Evolutionary conservation across 2,113 vertebrate species (phyloP), one percentile per base, ranked within the genome.

Genomic region (Percopsis transmontana): DNA sequence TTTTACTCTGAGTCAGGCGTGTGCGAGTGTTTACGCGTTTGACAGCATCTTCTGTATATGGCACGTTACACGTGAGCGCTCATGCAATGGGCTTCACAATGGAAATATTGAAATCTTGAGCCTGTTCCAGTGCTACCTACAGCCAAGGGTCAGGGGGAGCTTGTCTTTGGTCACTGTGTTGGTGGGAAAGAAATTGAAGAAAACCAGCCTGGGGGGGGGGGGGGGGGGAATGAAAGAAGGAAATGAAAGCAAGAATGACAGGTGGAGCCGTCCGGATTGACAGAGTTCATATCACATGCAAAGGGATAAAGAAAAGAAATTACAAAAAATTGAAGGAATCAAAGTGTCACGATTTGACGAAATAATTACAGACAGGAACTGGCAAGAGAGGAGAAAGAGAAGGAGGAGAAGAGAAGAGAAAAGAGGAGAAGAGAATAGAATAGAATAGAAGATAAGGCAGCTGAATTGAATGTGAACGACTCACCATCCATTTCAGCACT

Each of bases 401-500:
- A 70, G 48, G 57, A 59, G 53, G 62, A 68, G 48, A 69, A 27
- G n/a, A 16, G 76, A 84, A 74, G 63, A 81, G 62, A 51, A 20
- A n/a, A 51, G 48, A 51, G 39, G 48, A 33, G 76, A 79, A 74
- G 69, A 79, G 78, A 74, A 72, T 63, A 82, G 76, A 80, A 67
- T 56, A 70, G 77, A 33, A 33, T 33, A 33, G 27, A 33, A 7
- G n/a, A n/a, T n/a, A 1, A 51, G 39, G 48, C 14, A 9, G 77
- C 70, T 81, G 59, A 73, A 85, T 76, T 79, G 80, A 84, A 88
- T 79, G 76, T 78, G 79, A 68, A 82, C 72, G 80, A 81, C 70
- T 77, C 77, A 74, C 77, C 68, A 84, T 87, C 80, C 79, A 75
- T 87, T 90, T 86, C 82, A 84, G 76, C 80, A 76, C 75, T 20